Evolutionary conservation across 2,888 invertebrate species (phyloP), one percentile per base, ranked within the genome.

Genomic region (Hipparchia semele): DNA sequence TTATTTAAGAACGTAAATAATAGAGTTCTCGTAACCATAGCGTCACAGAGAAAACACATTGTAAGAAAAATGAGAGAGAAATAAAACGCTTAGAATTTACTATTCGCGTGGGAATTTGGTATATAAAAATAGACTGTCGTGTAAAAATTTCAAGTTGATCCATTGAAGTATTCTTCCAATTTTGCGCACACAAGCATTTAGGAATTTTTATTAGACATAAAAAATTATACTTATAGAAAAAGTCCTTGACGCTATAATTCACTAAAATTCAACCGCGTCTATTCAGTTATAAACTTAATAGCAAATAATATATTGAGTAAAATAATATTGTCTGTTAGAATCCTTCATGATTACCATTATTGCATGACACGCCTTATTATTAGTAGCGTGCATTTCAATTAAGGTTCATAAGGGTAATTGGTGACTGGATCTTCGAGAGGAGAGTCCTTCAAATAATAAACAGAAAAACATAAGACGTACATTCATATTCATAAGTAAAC

Each of bases 341-440:
- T 71, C 67, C 53, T 68, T 58, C 67, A 70, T 71, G 71, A 74
- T 72, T 73, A 72, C 65, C 49, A 67, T 70, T 75, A 75, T 71
- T 75, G 72, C 69, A 74, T 76, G 73, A 76, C 75, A 73, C 71
- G 71, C 66, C 73, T 74, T 78, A 75, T 79, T 77, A 83, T 79
- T 78, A 83, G 78, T 78, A 82, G 86, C 87, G 85, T 89, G 90
- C 90, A 85, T 88, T 90, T 91, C 92, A 91, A 92, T 92, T 92
- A 89, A 90, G 84, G 83, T 80, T 86, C 85, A 88, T 91, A 84
- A 89, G 80, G 79, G 85, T 90, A 90, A 92, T 91, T 91, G 90
- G 84, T 85, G 85, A 84, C 84, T 78, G 75, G 77, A 71, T 70
- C 71, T 67, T 74, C 73, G 70, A 39, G 70, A 68, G 70, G 64